phyloP scores from a whole-genome alignment of 2,113 vertebrate species.

The Tautogolabrus adspersus region DNA sequence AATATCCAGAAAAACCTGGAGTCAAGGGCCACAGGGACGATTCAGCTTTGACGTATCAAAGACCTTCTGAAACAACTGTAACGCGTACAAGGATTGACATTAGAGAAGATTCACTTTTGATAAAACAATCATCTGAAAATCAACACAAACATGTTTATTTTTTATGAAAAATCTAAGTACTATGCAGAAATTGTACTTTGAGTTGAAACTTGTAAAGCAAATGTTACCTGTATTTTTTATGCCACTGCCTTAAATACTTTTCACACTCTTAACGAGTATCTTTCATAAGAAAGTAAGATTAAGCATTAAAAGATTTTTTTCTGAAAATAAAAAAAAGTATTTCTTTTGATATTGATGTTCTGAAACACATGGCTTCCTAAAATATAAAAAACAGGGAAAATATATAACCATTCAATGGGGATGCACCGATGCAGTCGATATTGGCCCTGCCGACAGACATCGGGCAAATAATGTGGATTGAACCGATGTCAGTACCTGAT shows the following conservation, averaged over 20 bases:
- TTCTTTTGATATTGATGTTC: too few species aligned
- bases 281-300: slow-evolving; percentile 35
- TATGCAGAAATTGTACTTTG: slow-evolving; percentile 25
- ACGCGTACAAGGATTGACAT: slow-evolving; percentile 29
- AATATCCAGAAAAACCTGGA: background rate
- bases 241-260: slow-evolving; percentile 22
- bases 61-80: slow-evolving; percentile 9
- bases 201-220: slow-evolving; percentile 21
- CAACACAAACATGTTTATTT: slow-evolving; percentile 48
- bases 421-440: too few species aligned
- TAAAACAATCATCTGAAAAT: slow-evolving; percentile 56
- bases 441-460: too few species aligned
- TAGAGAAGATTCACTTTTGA: slow-evolving; percentile 38
- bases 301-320: slow-evolving; percentile 13
- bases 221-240: slow-evolving; percentile 30
- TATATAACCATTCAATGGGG: background rate
- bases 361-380: background rate
- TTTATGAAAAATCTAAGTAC: slow-evolving; percentile 38
- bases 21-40: background rate
- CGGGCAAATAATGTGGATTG: too few species aligned
- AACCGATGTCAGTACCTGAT: too few species aligned
- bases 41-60: slow-evolving; percentile 9
- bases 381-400: background rate
- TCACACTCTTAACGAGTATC: background rate
- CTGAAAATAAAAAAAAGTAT: background rate